Evolutionary conservation across 1,140 invertebrate species (phyloP), one percentile per base, ranked within the genome.

Genomic region (Cyrtorhinus lividipennis): DNA sequence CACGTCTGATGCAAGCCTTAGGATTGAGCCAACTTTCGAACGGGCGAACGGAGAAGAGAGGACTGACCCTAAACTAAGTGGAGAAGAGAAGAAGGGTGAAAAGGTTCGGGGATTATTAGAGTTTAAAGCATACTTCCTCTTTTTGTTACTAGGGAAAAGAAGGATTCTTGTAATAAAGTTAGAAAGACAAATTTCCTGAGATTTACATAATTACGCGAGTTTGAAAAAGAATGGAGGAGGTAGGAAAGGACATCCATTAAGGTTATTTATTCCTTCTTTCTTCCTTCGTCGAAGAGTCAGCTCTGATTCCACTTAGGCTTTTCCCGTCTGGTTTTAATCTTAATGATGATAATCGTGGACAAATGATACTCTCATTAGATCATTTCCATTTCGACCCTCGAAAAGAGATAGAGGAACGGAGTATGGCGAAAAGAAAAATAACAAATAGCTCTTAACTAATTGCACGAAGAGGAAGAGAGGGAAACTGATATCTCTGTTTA

Each of bases 171-270:
- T 53, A 53, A 22, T 53, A 53, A 22, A 53, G 48, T 53, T 53
- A 53, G 48, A 53, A 22, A 15, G 48, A 53, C 48, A 53, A 53
- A 53, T 53, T 53, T 22, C 48, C 48, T 53, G 10, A 53, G 48
- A 53, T 53, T 53, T 53, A 22, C 48, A 53, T 53, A 53, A 53
- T 53, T 53, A 53, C 48, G 18, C 48, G 48, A 20, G 20, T 3
- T 53, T 53, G 8, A 3, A 20, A 20, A 20, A 20, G 48, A 22
- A 20, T 53, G 48, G 48, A 5, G 48, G 48, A 20, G 48, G 20
- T 12, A 5, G 18, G 12, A 22, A 53, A 22, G 48, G 48, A 53
- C 12, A 53, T 53, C 48, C 48, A 53, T 53, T 53, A 53, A 20
- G 48, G 48, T 53, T 53, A 53, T 53, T 53, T 53, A 53, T 53